phyloP scores from a whole-genome alignment of 2,888 invertebrate genomes.

The Steinernema hermaphroditum region DNA sequence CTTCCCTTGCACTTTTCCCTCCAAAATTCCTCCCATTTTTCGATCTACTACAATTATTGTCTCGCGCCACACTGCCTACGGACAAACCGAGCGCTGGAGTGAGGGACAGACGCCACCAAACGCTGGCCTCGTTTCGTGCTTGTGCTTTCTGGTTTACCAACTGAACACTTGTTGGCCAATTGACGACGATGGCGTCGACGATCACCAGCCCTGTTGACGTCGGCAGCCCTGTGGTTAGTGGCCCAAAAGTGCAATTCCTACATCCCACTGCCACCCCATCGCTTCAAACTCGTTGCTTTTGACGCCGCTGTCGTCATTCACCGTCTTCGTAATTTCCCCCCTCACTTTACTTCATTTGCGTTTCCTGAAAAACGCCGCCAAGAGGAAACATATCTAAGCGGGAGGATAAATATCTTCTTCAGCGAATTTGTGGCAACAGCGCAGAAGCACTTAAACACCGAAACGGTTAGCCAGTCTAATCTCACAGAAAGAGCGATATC shows the following conservation, averaged over 20 bases:
- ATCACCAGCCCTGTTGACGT: background rate
- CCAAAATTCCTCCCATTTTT: constrained; percentile 31
- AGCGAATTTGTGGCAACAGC: too few species aligned
- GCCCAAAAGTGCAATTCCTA: constrained; percentile 21
- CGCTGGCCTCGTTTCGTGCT: background rate
- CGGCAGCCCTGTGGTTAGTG: background rate
- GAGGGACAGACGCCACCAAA: constrained; percentile 10
- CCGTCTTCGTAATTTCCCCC: too few species aligned
- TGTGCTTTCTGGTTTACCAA: constrained; percentile 12
- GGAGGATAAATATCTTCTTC: too few species aligned
- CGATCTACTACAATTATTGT: constrained; percentile 29
- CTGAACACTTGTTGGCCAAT: constrained; percentile 29
- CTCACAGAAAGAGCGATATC: too few species aligned
- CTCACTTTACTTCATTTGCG: background rate
- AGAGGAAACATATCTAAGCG: constrained; percentile 15
- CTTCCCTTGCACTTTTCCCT: constrained; percentile 29
- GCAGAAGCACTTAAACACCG: constrained; percentile 8
- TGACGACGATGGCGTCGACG: constrained; percentile 10
- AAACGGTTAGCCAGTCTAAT: too few species aligned
- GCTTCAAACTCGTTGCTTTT: background rate
- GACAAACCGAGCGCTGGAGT: constrained; percentile 1
- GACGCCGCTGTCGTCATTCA: constrained; percentile 9
- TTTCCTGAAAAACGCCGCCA: constrained; percentile 6
- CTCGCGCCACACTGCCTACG: constrained; percentile 17
- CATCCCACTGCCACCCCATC: constrained; percentile 5